Evolutionary conservation across 2,113 vertebrate genomes (phyloP).

Genomic region (Genyomyrus donnyi): DNA sequence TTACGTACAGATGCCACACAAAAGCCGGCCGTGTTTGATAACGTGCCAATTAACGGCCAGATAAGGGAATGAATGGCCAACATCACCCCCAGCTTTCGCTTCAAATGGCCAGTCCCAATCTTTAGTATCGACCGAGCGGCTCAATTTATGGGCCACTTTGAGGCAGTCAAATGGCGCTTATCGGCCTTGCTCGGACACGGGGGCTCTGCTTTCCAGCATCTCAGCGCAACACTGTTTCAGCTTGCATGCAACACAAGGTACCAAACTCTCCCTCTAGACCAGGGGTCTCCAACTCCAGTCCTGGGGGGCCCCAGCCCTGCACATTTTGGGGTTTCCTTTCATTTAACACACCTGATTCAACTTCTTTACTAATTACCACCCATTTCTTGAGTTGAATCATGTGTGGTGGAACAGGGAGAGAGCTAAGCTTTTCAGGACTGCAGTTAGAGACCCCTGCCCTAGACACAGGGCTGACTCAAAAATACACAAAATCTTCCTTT

Average conservation of each 20-base stretch:
- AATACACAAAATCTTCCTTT: neutral
- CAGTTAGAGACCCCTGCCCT: neutral
- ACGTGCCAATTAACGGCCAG: slow-evolving; percentile 12
- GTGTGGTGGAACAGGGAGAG: neutral
- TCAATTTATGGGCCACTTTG: slow-evolving; percentile 25
- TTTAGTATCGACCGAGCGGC: slow-evolving; percentile 23
- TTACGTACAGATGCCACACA: neutral
- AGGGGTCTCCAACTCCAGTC: neutral
- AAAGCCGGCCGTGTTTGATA: slow-evolving; percentile 5
- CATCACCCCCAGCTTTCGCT: neutral
- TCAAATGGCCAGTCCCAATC: slow-evolving; percentile 4
- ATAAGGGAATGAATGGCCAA: slow-evolving; percentile 3
- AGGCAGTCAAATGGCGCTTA: slow-evolving; percentile 10
- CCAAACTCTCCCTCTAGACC: slow-evolving; percentile 2
- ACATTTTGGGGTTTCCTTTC: neutral
- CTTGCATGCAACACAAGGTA: neutral
- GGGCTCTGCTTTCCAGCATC: neutral
- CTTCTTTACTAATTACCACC: neutral
- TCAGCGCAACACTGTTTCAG: neutral
- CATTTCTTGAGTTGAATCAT: neutral
- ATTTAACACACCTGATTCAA: neutral
- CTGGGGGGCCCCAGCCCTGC: neutral
- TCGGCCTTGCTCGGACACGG: neutral
- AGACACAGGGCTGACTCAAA: neutral
- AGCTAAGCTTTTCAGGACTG: neutral